Evolutionary conservation across 2,888 invertebrate species (phyloP), one percentile per base, ranked within the genome.

Genomic region (Acleris holmiana): DNA sequence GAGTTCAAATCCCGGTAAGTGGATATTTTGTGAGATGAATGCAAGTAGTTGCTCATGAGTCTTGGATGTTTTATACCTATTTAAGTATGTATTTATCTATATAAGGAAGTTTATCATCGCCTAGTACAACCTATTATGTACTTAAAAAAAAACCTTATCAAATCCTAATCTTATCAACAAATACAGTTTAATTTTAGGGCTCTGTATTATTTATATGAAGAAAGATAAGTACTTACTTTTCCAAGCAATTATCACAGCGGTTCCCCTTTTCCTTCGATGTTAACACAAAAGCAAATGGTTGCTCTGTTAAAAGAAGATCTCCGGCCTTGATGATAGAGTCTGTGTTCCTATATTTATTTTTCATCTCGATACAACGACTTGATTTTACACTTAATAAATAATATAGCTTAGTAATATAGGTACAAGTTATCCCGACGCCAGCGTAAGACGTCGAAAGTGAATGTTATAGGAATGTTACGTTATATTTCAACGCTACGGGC

Each of bases 181-280:
- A n/a, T n/a, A n/a, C n/a, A n/a, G n/a, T n/a, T n/a, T n/a, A n/a
- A n/a, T n/a, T n/a, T n/a, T n/a, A n/a, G n/a, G n/a, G n/a, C n/a
- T n/a, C n/a, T n/a, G n/a, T n/a, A n/a, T n/a, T n/a, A n/a, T n/a
- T n/a, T n/a, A n/a, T n/a, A n/a, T n/a, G n/a, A n/a, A n/a, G n/a
- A n/a, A n/a, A n/a, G n/a, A n/a, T n/a, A 7, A 58, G 49, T 58
- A 84, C 90, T 93, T 93, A 97, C 97, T 93, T 94, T 77, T 93
- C 91, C 68, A 96, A 94, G 80, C 97, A 97, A 83, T 94, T 93
- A 83, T 97, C 97, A 87, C 97, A 97, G 69, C 95, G 89, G 76
- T 93, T 93, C 46, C 94, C 94, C 70, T 95, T 94, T 76, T 95
- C 94, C 73, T 95, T 95, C 0, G 95, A 95, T 69, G 94, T 95